Percentiles rank a stretch among this genome's conserved stretches.
phyloP scores from a whole-genome alignment of 2,797 vertebrate genomes.

The Tiaroga cobitis region DNA sequence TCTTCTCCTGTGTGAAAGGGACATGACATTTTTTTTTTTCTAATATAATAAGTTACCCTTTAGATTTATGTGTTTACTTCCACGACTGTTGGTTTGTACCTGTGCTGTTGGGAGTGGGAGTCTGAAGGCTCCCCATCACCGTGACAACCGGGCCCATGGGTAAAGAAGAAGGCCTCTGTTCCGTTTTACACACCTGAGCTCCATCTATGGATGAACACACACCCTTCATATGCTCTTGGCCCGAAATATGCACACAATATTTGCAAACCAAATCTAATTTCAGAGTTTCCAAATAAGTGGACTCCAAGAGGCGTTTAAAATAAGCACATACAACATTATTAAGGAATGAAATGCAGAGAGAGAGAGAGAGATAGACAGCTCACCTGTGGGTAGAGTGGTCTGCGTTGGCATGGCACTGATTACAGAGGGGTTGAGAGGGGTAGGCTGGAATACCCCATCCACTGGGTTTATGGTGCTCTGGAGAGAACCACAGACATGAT shows the following conservation, averaged over 20 bases:
- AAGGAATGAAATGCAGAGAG: background rate
- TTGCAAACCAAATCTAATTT: conserved; percentile 28
- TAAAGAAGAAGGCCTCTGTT: conserved; percentile 94
- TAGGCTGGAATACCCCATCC: conserved; percentile 94
- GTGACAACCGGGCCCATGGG: conserved; percentile 92
- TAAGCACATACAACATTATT: background rate
- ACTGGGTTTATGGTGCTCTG: conserved; percentile 99
- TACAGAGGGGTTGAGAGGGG: conserved; percentile 85
- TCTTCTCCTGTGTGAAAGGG: background rate
- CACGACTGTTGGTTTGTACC: conserved; percentile 72
- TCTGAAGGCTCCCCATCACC: conserved; percentile 93
- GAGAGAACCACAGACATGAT: conserved; percentile 60
- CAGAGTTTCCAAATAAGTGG: background rate
- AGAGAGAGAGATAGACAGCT: conserved; percentile 7
- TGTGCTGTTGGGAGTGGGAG: conserved; percentile 98
- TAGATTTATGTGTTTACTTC: background rate
- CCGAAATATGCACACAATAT: background rate
- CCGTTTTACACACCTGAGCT: conserved; percentile 92
- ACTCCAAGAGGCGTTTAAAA: conserved; percentile 35
- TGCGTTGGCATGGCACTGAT: conserved; percentile 95
- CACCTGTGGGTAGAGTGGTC: conserved; percentile 92
- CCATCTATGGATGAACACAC: conserved; percentile 78
- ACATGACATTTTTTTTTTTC: background rate
- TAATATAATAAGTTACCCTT: background rate
- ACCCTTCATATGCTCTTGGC: conserved; percentile 7